Conservation (phyloP, 2,797 vertebrate genomes). For the Anomalospiza imberbis region DNA sequence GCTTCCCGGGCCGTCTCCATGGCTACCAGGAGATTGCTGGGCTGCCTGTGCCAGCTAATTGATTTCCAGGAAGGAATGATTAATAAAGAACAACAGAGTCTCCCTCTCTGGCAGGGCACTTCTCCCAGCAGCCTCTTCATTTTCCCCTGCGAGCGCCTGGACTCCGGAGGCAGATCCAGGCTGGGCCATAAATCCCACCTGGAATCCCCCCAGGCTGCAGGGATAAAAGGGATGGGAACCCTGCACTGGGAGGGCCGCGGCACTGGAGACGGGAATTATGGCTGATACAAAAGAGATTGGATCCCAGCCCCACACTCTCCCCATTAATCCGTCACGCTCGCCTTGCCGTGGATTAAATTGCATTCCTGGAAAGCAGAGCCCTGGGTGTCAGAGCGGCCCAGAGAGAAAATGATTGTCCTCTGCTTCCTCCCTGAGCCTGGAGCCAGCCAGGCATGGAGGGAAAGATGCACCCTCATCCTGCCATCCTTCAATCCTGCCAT, state of each 20-base stretch:
- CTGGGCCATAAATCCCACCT: neutral
- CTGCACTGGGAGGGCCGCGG: neutral
- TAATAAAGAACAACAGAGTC: neutral
- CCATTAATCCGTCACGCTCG: neutral
- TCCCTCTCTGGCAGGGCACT: neutral
- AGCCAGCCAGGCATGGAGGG: neutral
- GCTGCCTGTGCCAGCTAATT: constrained; percentile 35
- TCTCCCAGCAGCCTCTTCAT: neutral
- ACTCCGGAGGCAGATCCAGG: neutral
- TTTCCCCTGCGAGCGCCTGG: neutral
- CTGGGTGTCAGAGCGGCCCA: neutral
- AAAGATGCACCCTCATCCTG: neutral
- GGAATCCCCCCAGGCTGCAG: neutral
- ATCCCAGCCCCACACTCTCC: neutral
- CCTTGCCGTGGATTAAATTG: neutral
- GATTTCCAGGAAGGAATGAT: neutral
- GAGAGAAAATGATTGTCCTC: neutral
- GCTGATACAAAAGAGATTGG: neutral
- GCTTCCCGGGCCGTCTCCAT: constrained; percentile 38
- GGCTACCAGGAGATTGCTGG: constrained; percentile 51
- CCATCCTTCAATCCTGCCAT: neutral
- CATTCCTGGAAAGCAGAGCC: constrained; percentile 35
- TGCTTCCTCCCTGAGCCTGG: neutral
- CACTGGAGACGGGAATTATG: neutral
- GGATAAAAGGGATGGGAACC: neutral